These are phyloP conservation scores for Poeciliopsis turneri DNA, from an alignment of 2,797 vertebrate species.

Conservation along the genomic window DNA sequence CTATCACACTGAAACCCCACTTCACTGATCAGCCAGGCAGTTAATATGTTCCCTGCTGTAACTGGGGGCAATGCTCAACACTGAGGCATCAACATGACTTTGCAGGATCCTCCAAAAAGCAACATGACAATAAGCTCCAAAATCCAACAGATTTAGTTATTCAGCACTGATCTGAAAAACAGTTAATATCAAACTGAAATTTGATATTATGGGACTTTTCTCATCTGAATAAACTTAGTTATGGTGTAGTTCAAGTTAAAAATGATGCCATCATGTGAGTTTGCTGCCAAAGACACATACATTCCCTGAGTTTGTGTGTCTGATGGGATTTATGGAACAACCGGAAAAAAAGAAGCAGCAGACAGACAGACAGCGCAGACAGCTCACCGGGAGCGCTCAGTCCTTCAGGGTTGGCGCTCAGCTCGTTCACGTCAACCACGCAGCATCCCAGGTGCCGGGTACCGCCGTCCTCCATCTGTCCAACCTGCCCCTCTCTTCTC, in stretches of 20 bases:
- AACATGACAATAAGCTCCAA: background rate
- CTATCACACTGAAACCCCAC: slow-evolving; percentile 6
- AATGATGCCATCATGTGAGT: slow-evolving; percentile 16
- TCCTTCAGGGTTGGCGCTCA: slow-evolving; percentile 68
- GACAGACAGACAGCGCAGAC: slow-evolving; percentile 44
- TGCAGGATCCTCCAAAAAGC: background rate
- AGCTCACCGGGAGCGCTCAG: slow-evolving; percentile 73
- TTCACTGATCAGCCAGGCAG: slow-evolving; percentile 9
- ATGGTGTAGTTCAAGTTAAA: slow-evolving; percentile 30
- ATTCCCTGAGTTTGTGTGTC: slow-evolving; percentile 2
- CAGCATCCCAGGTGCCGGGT: slow-evolving; percentile 73
- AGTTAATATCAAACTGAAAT: background rate
- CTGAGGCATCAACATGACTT: background rate
- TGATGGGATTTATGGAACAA: slow-evolving; percentile 14
- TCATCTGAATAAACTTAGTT: slow-evolving; percentile 13
- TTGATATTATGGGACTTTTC: background rate
- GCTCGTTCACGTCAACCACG: slow-evolving; percentile 77
- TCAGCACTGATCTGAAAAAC: background rate
- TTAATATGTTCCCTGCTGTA: background rate
- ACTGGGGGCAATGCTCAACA: background rate
- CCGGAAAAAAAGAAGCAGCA: slow-evolving; percentile 6
- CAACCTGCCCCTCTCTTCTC: slow-evolving; percentile 52
- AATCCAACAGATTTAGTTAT: background rate
- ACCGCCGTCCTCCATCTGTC: slow-evolving; percentile 78
- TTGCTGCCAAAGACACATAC: background rate